Base-by-base conservation (phyloP, 2,888 invertebrate species). In the Thymelicus acteon region DNA sequence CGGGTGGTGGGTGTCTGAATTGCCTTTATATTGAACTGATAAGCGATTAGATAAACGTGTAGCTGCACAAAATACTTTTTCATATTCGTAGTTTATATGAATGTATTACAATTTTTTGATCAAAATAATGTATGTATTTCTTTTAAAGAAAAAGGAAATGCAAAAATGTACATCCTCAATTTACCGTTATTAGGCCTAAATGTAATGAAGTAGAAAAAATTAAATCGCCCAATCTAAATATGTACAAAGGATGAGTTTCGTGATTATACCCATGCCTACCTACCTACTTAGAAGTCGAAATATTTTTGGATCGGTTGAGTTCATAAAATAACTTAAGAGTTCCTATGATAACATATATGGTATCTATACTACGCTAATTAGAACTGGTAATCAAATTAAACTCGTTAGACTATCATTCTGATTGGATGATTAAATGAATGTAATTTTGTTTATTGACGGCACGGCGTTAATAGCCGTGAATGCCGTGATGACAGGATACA, bases 1-100 rank as follows among this genome's bases (percentile, higher is more conserved):
- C 54, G 54, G 72, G 76, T 75, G 68, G 78, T 78, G 74, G 75
- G 76, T 78, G 82, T 85, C 80, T 80, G 85, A 80, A 85, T 85
- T 84, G 81, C 86, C 85, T 86, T 87, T 87, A 90, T 90, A 92
- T 92, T 90, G 86, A 83, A 82, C 85, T 83, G 92, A 90, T 93
- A 92, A 84, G 80, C 84, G 92, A 92, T 92, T 78, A 92, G 93
- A 93, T 93, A 90, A 86, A 79, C 64, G 39, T 31, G 31, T 64
- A 48, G 77, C 78, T 86, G 86, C 87, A 89, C 86, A 82, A 82
- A 86, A 88, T 89, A 87, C 84, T 83, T 70, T 48, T 70, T 60
- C 57, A 44, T 60, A 80, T 67, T 60, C 58, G 15, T 40, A 31
- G 31, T 49, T 48, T 24, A 24, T 47, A 65, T 12, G 60, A 31